Evolutionary conservation across 2,797 vertebrate species (phyloP).

Genomic region (Borostomias antarcticus): DNA sequence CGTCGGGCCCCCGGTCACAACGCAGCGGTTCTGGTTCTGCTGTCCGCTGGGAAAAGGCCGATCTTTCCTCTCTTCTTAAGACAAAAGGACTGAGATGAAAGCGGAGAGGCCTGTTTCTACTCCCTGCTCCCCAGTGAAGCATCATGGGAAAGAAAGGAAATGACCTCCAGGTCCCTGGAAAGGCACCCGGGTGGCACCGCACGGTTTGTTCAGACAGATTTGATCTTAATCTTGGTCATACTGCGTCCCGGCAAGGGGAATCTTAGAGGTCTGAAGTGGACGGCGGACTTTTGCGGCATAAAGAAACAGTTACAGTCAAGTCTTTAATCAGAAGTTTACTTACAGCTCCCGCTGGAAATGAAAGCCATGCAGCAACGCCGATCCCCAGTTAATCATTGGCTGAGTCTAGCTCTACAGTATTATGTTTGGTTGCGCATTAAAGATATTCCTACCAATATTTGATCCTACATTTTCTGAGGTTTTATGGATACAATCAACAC

Average conservation of each 20-base stretch:
- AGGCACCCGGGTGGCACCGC: slow-evolving; percentile 61
- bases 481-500: no score
- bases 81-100: slow-evolving; percentile 55
- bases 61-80: slow-evolving; percentile 48
- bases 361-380: no score
- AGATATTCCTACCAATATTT: neutral
- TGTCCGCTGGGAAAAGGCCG: slow-evolving; percentile 57
- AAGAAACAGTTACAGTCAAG: no score
- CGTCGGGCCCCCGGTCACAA: slow-evolving; percentile 47
- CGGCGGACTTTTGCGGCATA: no score
- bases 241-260: neutral
- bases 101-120: slow-evolving; percentile 50
- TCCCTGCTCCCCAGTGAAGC: slow-evolving; percentile 65
- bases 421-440: slow-evolving; percentile 10
- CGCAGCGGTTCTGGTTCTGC: slow-evolving; percentile 55
- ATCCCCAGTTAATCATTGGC: neutral
- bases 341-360: no score
- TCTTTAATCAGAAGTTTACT: no score
- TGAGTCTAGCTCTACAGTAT: neutral
- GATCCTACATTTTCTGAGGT: neutral
- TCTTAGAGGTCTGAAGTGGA: neutral
- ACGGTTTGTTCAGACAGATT: slow-evolving; percentile 51
- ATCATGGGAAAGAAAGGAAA: no score
- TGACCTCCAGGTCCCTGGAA: slow-evolving; percentile 56
- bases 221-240: neutral